Percentiles rank a stretch among this genome's conserved stretches.
phyloP scores from a whole-genome alignment of 92 coral and sea anemone species.

The Diadumene lineata region DNA sequence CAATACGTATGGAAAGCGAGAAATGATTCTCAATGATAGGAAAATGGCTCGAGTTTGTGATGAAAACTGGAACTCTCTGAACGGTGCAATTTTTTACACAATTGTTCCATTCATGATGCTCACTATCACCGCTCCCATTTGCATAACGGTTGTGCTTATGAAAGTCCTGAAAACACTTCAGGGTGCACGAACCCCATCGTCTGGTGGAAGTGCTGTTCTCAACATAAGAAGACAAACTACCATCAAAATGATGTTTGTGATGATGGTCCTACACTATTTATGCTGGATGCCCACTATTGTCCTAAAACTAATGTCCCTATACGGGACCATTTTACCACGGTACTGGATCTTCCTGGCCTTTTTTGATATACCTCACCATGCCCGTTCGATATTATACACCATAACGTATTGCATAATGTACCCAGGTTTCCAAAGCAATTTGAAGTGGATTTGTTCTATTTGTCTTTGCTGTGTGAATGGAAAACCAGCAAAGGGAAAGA shows the following conservation, averaged over 20 bases:
- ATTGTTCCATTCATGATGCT: slow-evolving; percentile 43
- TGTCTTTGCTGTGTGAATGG: slow-evolving; percentile 29
- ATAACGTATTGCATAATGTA: slow-evolving; percentile 66
- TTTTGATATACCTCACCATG: slow-evolving; percentile 64
- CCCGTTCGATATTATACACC: slow-evolving; percentile 60
- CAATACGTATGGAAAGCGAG: slow-evolving; percentile 55
- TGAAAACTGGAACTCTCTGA: slow-evolving; percentile 58
- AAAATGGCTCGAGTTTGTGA: slow-evolving; percentile 54
- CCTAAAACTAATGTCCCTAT: slow-evolving; percentile 37
- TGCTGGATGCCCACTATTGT: slow-evolving; percentile 77
- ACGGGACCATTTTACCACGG: slow-evolving; percentile 26
- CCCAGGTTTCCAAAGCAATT: slow-evolving; percentile 42
- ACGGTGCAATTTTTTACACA: slow-evolving; percentile 39
- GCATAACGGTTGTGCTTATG: slow-evolving; percentile 39
- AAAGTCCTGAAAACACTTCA: slow-evolving; percentile 57
- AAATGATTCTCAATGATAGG: slow-evolving; percentile 35
- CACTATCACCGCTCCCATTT: slow-evolving; percentile 40
- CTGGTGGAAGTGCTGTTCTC: slow-evolving; percentile 93
- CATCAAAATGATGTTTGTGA: slow-evolving; percentile 44
- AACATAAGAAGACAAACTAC: slow-evolving; percentile 59
- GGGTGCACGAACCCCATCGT: slow-evolving; percentile 62
- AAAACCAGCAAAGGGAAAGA: neutral
- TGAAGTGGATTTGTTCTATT: slow-evolving; percentile 43
- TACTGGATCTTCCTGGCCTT: slow-evolving; percentile 67
- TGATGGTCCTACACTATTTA: slow-evolving; percentile 55